Base-by-base conservation (phyloP, 2,797 vertebrate species). In the Rhinogobio ventralis region DNA sequence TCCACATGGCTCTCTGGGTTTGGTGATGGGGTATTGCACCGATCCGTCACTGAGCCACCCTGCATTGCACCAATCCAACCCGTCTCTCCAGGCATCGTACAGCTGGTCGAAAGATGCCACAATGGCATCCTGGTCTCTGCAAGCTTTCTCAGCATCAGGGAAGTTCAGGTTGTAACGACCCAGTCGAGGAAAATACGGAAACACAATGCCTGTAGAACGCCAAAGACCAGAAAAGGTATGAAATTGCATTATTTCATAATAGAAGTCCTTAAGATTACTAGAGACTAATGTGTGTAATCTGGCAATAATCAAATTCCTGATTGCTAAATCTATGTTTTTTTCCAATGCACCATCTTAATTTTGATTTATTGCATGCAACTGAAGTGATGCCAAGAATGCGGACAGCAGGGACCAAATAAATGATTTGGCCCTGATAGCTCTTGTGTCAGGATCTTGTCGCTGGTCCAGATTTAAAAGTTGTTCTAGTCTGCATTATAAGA, bases 21-120 rank as follows among this genome's bases (percentile, higher is more conserved):
- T 95, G 87, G 94, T 97, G 91, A 99, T 97, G 68, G 98, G 98
- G 81, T 99, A 99, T 79, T 97, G 98, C 25, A 97, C 98, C 0
- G 98, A 96, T 30, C 98, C 98, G 0, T 99, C 98, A 0, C 92
- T 97, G 74, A 99, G 96, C 98, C 98, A 99, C 84, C 98, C 98
- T 0, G 98, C 98, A 0, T 99, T 99, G 90, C 98, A 99, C 98
- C 98, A 99, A 92, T 99, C 97, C 92, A 99, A 88, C 20, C 97
- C 97, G 0, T 92, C 94, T 46, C 95, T 93, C 98, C 98, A 99
- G 30, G 97, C 97, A 0, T 96, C 95, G 0, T 97, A 97, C 68
- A 99, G 94, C 92, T 99, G 98, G 76, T 99, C 97, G 0, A 97
- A 97, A 23, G 98, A 98, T 4, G 98, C 98, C 0, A 99, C 95